These are phyloP conservation scores for Lagria hirta DNA, from an alignment of 2,888 invertebrate genomes.

Conservation along the genomic window DNA sequence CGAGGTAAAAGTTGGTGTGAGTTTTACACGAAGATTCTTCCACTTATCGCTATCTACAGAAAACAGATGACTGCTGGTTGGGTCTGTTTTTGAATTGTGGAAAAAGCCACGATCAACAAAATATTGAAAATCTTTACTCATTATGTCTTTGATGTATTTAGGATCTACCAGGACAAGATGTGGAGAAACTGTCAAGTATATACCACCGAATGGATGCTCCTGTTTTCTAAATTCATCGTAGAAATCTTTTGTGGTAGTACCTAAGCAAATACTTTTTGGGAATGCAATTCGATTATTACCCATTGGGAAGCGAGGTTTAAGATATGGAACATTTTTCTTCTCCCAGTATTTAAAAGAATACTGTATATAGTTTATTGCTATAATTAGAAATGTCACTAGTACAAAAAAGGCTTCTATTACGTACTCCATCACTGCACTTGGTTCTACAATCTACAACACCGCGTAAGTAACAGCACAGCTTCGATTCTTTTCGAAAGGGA, in stretches of 20 bases:
- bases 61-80: slow-evolving; percentile 38
- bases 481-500: no score
- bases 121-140: slow-evolving; percentile 41
- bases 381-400: not conserved
- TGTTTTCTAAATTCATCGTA: slow-evolving; percentile 11
- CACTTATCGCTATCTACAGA: slow-evolving; percentile 44
- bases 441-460: no score
- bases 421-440: no score
- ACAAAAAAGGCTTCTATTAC: no score
- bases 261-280: slow-evolving; percentile 3
- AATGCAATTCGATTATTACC: slow-evolving; percentile 8
- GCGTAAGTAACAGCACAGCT: no score
- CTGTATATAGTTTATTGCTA: not conserved
- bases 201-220: slow-evolving; percentile 11
- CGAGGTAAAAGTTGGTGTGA: slow-evolving; percentile 42
- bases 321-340: slow-evolving; percentile 3
- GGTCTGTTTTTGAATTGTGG: slow-evolving; percentile 34
- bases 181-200: slow-evolving; percentile 26
- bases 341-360: slow-evolving; percentile 12
- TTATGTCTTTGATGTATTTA: slow-evolving; percentile 36
- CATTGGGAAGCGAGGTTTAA: slow-evolving; percentile 9
- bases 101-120: slow-evolving; percentile 40
- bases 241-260: slow-evolving; percentile 10
- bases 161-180: slow-evolving; percentile 39
- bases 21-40: slow-evolving; percentile 54